Base-by-base conservation (phyloP, 2,888 invertebrate genomes). In the Kryphioiulus occultus region DNA sequence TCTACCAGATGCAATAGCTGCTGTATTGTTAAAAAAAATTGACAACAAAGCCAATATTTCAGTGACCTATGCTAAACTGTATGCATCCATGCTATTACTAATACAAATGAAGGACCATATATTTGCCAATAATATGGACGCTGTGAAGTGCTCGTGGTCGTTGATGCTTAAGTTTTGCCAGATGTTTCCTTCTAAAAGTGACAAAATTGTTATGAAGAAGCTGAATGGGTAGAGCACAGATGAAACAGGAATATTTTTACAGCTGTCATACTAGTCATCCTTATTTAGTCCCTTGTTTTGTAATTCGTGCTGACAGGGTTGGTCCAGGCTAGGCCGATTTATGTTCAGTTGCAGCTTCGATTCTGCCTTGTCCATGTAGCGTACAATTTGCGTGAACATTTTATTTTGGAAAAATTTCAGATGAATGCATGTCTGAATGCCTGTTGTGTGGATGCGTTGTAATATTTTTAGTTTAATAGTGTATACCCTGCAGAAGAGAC, bases 231-330 rank as follows among this genome's bases (percentile, higher is more conserved):
- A n/a, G 59, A 59, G 59, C 59, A 59, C n/a, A 59, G 59, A 59
- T 59, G n/a, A 59, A 53, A 59, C 59, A 59, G 59, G 59, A 59
- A 59, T 59, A 59, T 59, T 59, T 59, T 59, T 59, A 59, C 59
- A 59, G n/a, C n/a, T 59, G 59, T 59, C 59, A 59, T 59, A 59
- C 59, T 59, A 59, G 59, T 59, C 59, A 59, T 59, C 44, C 59
- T 59, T 59, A n/a, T 59, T 59, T 59, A 59, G 59, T 59, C 59
- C 59, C 19, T 59, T 59, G 59, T 59, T 59, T 59, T 59, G n/a
- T 59, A 19, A n/a, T 19, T 59, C 59, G 15, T 59, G 59, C 59
- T 59, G 59, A 59, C 59, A 59, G n/a, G 59, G 59, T 59, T 59
- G 59, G 59, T n/a, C 59, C 59, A 59, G 59, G 59, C 10, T 59